Conservation (phyloP, 2,797 vertebrate species). For the Falco berigora region DNA sequence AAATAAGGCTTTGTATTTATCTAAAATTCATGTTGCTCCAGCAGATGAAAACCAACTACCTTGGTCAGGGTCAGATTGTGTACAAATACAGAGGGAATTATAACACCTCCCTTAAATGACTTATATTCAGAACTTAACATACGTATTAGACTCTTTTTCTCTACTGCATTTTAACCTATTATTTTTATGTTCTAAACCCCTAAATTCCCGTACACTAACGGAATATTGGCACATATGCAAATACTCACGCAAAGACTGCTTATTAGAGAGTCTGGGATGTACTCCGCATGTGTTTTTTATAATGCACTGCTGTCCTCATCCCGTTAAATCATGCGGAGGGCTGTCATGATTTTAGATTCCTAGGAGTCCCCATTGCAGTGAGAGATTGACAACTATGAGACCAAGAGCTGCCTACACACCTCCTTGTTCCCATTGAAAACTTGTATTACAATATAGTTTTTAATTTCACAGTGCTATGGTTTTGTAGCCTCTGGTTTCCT, state of each 20-base stretch:
- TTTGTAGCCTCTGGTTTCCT: not conserved
- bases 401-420: not conserved
- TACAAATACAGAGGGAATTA: not conserved
- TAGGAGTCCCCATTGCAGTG: not conserved
- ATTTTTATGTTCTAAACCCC: not conserved
- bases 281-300: not conserved
- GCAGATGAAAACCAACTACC: not conserved
- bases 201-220: not conserved
- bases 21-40: not conserved
- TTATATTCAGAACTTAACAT: not conserved
- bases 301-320: not conserved
- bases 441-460: not conserved
- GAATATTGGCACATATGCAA: not conserved
- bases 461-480: not conserved
- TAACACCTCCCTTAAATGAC: not conserved
- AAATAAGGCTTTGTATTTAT: not conserved
- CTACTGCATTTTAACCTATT: not conserved
- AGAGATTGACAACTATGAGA: not conserved
- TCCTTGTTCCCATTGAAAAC: not conserved
- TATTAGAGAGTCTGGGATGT: not conserved
- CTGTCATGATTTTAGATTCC: not conserved
- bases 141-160: not conserved
- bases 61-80: not conserved
- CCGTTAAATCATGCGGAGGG: not conserved
- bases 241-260: not conserved